Conservation (phyloP, 2,888 invertebrate species). For the Dicycla oo region DNA sequence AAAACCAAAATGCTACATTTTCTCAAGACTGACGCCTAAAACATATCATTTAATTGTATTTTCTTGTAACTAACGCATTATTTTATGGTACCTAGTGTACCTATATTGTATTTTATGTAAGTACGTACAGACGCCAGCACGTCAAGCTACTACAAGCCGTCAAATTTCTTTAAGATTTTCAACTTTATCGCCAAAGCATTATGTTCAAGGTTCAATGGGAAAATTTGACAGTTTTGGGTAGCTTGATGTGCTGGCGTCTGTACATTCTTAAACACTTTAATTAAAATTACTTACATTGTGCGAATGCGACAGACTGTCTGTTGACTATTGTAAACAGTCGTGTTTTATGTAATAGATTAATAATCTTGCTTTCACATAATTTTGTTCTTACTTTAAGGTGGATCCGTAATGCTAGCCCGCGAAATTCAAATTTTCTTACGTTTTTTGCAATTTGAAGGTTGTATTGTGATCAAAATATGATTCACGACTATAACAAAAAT, state of each 20-base stretch:
- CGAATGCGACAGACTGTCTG: not conserved
- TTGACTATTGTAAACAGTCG: conserved; percentile 8
- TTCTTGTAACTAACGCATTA: conserved; percentile 65
- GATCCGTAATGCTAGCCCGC: too few relatives aligned
- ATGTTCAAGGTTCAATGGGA: too few relatives aligned
- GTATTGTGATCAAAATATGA: too few relatives aligned
- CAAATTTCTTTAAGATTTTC: too few relatives aligned
- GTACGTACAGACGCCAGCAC: too few relatives aligned
- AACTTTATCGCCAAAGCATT: too few relatives aligned
- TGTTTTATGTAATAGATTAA: not conserved
- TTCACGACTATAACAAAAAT: too few relatives aligned
- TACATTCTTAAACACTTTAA: conserved; percentile 5
- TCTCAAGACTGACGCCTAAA: conserved; percentile 82
- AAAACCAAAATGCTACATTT: conserved; percentile 69
- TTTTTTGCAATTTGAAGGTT: too few relatives aligned
- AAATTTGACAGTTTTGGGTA: too few relatives aligned
- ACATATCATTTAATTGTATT: conserved; percentile 82
- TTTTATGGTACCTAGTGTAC: conserved; percentile 39
- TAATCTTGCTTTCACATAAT: not conserved
- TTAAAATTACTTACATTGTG: not conserved
- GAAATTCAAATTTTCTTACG: too few relatives aligned
- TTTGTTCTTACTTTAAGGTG: conserved; percentile 3
- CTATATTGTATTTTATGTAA: conserved; percentile 25
- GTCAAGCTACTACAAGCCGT: too few relatives aligned
- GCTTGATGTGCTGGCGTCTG: too few relatives aligned